Conservation (phyloP, 2,797 vertebrate species). For the Delichon dasypus region DNA sequence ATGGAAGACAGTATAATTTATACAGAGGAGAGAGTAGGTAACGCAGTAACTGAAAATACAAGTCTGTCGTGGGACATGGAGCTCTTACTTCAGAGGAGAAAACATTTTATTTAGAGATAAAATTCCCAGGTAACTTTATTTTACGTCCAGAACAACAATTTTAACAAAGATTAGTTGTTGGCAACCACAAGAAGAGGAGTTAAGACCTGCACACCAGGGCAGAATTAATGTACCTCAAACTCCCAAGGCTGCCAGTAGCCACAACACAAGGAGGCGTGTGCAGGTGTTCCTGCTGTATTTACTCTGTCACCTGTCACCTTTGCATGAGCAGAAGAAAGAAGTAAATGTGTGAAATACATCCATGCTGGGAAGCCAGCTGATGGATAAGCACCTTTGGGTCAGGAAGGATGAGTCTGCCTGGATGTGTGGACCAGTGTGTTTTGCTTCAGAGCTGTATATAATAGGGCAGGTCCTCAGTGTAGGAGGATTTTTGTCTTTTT, state of each 20-base stretch:
- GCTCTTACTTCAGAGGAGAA: background rate
- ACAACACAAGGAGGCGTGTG: accelerated
- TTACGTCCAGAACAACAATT: background rate
- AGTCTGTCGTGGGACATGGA: background rate
- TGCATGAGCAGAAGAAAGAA: background rate
- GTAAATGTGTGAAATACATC: background rate
- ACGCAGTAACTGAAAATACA: background rate
- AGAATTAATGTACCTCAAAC: background rate
- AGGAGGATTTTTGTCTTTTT: background rate
- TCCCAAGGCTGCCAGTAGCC: background rate
- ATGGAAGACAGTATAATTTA: background rate
- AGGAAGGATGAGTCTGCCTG: background rate
- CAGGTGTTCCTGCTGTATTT: background rate
- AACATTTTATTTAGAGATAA: background rate
- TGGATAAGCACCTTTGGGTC: background rate
- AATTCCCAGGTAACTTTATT: background rate
- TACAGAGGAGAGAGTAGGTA: background rate
- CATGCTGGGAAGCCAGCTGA: background rate
- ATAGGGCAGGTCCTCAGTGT: background rate
- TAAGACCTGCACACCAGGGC: background rate
- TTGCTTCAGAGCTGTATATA: background rate
- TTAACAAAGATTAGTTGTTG: background rate
- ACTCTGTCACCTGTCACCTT: background rate
- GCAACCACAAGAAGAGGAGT: background rate
- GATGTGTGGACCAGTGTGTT: background rate